Evolutionary conservation across 2,888 invertebrate genomes (phyloP), one percentile per base, ranked within the genome.

Genomic region (Thera obeliscata): DNA sequence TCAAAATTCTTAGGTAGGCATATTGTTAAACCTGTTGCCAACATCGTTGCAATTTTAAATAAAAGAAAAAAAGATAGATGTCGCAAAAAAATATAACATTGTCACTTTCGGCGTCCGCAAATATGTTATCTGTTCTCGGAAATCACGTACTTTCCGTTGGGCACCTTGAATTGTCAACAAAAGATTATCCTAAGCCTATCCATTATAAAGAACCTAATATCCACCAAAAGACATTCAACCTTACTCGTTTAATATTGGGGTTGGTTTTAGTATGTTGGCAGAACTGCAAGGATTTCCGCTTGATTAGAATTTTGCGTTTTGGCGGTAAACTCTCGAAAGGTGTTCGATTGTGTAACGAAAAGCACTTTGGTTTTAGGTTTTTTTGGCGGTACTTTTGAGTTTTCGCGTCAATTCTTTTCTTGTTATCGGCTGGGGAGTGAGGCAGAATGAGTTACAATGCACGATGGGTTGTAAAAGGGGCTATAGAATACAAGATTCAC

Each of bases 91-190:
- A 69, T 72, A 75, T 77, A 76, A 78, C 74, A 84, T 82, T 84
- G 87, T 87, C 87, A 87, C 86, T 85, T 86, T 85, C 81, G 71
- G 76, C 77, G 66, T 75, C 74, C 74, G 69, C 78, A 73, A 74
- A 74, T 77, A 77, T 76, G 74, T 74, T 76, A 75, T 74, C 74
- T 71, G 70, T 90, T 90, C 89, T 70, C 49, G 73, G 88, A 89
- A 89, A 83, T 81, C 83, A 69, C 82, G 77, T 81, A 79, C 82
- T 80, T 80, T 77, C 79, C 77, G 69, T 70, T 75, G 79, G 76
- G 78, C 86, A 85, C 87, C 86, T 88, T 81, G 76, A 79, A 83
- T 85, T 87, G 87, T 89, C 91, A 92, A 92, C 92, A 92, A 91
- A 88, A 90, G 91, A 91, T 92, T 91, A 93, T 89, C 87, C 85